Percentiles rank a stretch among this genome's conserved stretches.
These are phyloP conservation scores for Rallus crepitans DNA, from an alignment of 2,797 vertebrate species.

Conservation along the genomic window DNA sequence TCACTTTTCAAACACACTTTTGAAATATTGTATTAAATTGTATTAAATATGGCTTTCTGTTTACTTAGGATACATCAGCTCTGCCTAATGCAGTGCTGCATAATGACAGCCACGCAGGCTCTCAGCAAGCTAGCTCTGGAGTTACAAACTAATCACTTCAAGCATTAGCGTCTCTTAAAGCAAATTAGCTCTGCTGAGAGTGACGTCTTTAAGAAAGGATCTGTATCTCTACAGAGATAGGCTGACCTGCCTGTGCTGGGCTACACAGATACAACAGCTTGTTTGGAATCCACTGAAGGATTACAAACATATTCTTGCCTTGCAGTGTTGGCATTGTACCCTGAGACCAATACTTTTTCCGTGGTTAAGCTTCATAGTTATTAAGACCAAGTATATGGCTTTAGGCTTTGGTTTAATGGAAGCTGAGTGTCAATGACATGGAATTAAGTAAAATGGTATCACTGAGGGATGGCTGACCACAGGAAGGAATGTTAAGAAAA, in stretches of 20 bases:
- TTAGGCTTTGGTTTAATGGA: neutral
- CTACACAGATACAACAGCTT: neutral
- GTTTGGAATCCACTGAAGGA: neutral
- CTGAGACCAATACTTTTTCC: neutral
- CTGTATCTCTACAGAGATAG: neutral
- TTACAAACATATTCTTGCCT: neutral
- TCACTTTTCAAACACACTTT: neutral
- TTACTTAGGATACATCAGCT: neutral
- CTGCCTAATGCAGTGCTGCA: accelerated
- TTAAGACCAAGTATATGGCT: neutral
- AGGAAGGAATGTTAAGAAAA: neutral
- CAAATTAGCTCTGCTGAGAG: neutral
- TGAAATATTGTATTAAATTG: neutral
- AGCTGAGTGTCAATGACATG: neutral
- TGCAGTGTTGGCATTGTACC: neutral
- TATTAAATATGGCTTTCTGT: neutral
- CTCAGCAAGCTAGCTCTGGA: neutral
- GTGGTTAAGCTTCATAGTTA: neutral
- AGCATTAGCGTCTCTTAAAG: neutral
- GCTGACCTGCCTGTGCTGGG: neutral
- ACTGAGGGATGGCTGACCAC: neutral
- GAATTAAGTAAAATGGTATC: neutral
- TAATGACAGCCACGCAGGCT: neutral
- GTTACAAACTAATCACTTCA: neutral
- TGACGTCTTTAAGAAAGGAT: neutral